Conservation (phyloP, 2,113 vertebrate species). For the Myotis yumanensis region DNA sequence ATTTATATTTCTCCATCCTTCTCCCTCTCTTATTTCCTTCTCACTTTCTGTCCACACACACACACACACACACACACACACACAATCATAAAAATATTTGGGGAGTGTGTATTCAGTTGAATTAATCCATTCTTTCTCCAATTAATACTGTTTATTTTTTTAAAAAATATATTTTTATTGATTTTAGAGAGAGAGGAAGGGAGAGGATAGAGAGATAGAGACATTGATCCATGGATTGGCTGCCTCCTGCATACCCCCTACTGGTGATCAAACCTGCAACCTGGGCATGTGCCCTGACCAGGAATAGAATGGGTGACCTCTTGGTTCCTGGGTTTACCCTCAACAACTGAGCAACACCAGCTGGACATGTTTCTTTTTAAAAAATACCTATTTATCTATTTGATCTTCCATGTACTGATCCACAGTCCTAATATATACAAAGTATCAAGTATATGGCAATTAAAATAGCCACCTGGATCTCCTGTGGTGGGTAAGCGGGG, state of each 20-base stretch:
- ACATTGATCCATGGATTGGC: too few relatives aligned
- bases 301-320: too few relatives aligned
- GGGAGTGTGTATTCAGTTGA: not conserved
- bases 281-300: too few relatives aligned
- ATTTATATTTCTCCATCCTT: not conserved
- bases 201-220: too few relatives aligned
- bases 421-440: not conserved
- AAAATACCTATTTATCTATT: not conserved
- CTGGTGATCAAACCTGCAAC: too few relatives aligned
- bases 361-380: not conserved
- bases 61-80: not conserved
- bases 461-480: not conserved
- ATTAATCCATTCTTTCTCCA: not conserved
- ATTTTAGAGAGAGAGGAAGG: too few relatives aligned
- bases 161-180: not conserved
- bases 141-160: not conserved
- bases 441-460: not conserved
- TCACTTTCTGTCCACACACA: not conserved
- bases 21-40: not conserved
- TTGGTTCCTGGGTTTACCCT: too few relatives aligned
- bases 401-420: not conserved
- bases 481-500: not conserved
- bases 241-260: too few relatives aligned
- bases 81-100: not conserved
- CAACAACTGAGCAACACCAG: too few relatives aligned